Conservation (phyloP, 2,888 invertebrate genomes). For the Hipparchia semele region DNA sequence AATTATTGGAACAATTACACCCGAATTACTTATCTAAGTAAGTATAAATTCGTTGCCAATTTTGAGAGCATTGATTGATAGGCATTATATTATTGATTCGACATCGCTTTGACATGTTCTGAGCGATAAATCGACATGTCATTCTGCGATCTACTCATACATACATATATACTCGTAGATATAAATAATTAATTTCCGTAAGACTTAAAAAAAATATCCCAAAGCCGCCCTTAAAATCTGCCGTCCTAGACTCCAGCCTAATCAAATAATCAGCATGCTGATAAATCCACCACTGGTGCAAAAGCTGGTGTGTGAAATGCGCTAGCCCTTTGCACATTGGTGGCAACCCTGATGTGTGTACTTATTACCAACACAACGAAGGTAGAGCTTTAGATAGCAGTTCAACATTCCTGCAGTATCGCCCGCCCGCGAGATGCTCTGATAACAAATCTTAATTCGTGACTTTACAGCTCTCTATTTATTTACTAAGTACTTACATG, state of each 20-base stretch:
- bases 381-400: slow-evolving; percentile 22
- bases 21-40: neutral
- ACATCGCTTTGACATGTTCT: neutral
- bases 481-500: slow-evolving; percentile 38
- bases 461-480: slow-evolving; percentile 42
- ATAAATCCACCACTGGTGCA: no score
- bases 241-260: no score
- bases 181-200: no score
- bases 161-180: no score
- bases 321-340: neutral
- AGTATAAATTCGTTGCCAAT: neutral
- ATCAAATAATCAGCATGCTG: no score
- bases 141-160: neutral
- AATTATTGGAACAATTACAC: no score
- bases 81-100: slow-evolving; percentile 4
- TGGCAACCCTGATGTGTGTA: slow-evolving; percentile 11
- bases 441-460: slow-evolving; percentile 55
- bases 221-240: no score
- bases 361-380: neutral
- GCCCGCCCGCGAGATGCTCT: slow-evolving; percentile 51
- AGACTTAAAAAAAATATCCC: no score
- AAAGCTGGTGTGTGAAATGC: neutral
- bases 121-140: slow-evolving; percentile 1
- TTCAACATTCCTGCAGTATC: slow-evolving; percentile 46
- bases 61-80: slow-evolving; percentile 6